Conservation (phyloP, 2,797 vertebrate species). For the Periparus ater region DNA sequence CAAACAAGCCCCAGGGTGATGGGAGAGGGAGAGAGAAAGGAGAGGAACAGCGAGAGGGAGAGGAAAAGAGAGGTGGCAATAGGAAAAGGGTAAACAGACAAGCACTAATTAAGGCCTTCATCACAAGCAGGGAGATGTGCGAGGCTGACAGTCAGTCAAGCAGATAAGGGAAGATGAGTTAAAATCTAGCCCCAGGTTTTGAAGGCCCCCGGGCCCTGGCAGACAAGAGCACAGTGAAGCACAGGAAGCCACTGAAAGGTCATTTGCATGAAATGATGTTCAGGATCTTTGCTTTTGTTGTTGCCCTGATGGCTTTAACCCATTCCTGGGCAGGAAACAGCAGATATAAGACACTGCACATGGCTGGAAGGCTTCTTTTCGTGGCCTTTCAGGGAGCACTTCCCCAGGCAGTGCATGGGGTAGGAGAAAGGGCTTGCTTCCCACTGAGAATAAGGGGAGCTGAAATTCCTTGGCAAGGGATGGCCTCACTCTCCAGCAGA, state of each 20-base stretch:
- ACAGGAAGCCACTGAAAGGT: slow-evolving; percentile 87
- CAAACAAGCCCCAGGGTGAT: slow-evolving; percentile 55
- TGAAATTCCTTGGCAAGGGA: not conserved
- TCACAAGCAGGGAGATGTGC: slow-evolving; percentile 90
- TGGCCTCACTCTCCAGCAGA: not conserved
- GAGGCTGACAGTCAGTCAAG: slow-evolving; percentile 98
- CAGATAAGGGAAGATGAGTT: slow-evolving; percentile 93
- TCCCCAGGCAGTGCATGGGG: not conserved
- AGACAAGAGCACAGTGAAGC: slow-evolving; percentile 90
- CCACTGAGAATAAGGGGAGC: not conserved
- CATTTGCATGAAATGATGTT: slow-evolving; percentile 89
- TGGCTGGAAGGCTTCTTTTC: not conserved
- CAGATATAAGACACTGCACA: not conserved
- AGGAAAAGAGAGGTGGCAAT: slow-evolving; percentile 71
- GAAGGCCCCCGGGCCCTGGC: slow-evolving; percentile 84
- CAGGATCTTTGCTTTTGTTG: slow-evolving; percentile 88
- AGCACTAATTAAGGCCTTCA: slow-evolving; percentile 92
- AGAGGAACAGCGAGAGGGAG: slow-evolving; percentile 57
- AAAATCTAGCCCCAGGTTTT: slow-evolving; percentile 88
- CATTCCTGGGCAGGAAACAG: not conserved
- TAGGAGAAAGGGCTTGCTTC: not conserved
- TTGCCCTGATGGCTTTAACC: slow-evolving; percentile 77
- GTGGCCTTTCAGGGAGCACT: not conserved
- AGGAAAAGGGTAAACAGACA: slow-evolving; percentile 75
- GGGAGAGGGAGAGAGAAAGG: slow-evolving; percentile 5